Conservation (phyloP, 30 jellyfish, hydroid and myxozoan species). For the Nemopilema nomurai region DNA sequence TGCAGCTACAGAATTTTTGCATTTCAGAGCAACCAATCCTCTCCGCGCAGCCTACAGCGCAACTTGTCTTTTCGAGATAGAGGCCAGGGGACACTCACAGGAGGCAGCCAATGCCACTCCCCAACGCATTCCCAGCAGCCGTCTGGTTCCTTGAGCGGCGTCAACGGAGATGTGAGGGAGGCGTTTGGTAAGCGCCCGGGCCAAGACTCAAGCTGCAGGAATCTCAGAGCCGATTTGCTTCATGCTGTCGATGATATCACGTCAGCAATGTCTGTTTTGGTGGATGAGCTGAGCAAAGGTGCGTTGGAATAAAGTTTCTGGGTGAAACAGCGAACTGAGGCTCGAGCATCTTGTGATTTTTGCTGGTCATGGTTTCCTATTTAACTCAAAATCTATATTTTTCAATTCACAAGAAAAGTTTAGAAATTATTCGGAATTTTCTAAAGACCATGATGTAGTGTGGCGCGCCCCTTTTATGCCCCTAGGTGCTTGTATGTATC, state of each 20-base stretch:
- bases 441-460: not conserved
- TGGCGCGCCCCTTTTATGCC: not conserved
- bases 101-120: constrained; percentile 37
- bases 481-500: not conserved
- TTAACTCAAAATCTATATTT: too few relatives aligned
- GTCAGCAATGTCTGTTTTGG: constrained; percentile 82
- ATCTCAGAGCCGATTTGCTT: constrained; percentile 79
- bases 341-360: too few relatives aligned
- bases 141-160: constrained; percentile 80
- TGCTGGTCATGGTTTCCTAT: too few relatives aligned
- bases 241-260: constrained; percentile 95
- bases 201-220: constrained; percentile 50
- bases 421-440: too few relatives aligned
- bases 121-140: constrained; percentile 62
- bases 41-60: constrained; percentile 83
- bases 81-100: constrained; percentile 1
- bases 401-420: too few relatives aligned
- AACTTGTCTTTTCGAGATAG: constrained; percentile 54
- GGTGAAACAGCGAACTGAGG: too few relatives aligned
- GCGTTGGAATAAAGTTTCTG: not conserved
- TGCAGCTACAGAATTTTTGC: not conserved
- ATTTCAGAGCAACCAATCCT: constrained; percentile 69
- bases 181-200: constrained; percentile 82
- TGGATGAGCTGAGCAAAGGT: constrained; percentile 80
- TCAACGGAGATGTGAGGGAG: constrained; percentile 94